Evolutionary conservation across 2,888 invertebrate genomes (phyloP).

Genomic region (Drosophila helvetica): DNA sequence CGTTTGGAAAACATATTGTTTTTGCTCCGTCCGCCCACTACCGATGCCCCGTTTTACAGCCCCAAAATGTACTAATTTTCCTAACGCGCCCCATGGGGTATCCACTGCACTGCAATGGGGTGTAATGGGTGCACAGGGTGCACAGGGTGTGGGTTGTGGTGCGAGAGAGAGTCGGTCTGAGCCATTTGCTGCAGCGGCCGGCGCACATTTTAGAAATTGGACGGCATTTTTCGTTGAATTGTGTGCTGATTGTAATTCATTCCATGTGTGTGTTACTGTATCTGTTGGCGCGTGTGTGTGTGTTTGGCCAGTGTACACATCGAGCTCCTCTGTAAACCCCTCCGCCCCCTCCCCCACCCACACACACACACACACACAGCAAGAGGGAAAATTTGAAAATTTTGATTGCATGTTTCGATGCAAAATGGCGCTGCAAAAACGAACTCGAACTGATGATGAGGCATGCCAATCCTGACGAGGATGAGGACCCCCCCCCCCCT

Average conservation of each 20-base stretch:
- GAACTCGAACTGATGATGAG: conserved; percentile 67
- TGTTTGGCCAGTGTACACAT: conserved; percentile 62
- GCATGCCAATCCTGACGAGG: conserved; percentile 76
- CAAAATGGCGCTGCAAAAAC: conserved; percentile 77
- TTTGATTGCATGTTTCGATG: conserved; percentile 82
- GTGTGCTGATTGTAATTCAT: conserved; percentile 81
- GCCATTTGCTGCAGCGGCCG: conserved; percentile 33
- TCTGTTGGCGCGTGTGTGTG: conserved; percentile 24
- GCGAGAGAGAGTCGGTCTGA: conserved; percentile 8
- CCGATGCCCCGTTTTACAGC: neutral
- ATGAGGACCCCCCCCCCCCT: conserved; percentile 35
- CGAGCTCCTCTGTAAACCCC: neutral
- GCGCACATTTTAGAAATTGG: conserved; percentile 77
- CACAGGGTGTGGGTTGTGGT: conserved; percentile 9
- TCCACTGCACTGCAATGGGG: conserved; percentile 2
- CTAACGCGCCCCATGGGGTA: conserved; percentile 70
- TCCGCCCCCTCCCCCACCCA: neutral
- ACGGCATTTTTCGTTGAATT: conserved; percentile 79
- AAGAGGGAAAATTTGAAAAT: conserved; percentile 80
- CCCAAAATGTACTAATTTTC: conserved; percentile 77
- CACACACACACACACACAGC: conserved; percentile 9
- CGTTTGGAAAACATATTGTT: conserved; percentile 79
- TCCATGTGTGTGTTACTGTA: conserved; percentile 60
- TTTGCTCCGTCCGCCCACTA: conserved; percentile 50
- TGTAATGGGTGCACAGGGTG: neutral